Percentiles rank a stretch among this genome's conserved stretches.
phyloP scores from a whole-genome alignment of 1,140 invertebrate genomes.

The Bombus waltoni region DNA sequence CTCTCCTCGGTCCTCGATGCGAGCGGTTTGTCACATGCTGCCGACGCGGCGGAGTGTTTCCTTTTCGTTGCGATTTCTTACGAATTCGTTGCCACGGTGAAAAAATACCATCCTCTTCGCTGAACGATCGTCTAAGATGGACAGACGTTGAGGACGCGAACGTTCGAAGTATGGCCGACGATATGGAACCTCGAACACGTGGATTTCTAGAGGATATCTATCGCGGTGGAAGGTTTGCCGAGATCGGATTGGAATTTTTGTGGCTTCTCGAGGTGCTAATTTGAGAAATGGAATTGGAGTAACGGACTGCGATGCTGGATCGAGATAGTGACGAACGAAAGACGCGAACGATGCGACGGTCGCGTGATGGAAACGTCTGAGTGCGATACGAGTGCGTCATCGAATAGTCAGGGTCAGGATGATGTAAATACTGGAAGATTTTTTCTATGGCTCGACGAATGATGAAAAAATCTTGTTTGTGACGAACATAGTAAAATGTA shows the following conservation, averaged over 20 bases:
- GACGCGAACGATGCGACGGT: constrained; percentile 5
- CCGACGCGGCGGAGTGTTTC: constrained; percentile 56
- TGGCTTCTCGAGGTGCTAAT: not conserved
- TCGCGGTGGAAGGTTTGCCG: not conserved
- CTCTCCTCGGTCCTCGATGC: constrained; percentile 76
- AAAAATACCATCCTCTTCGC: constrained; percentile 16
- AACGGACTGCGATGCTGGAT: no score
- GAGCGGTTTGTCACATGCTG: constrained; percentile 77
- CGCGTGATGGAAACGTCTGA: not conserved
- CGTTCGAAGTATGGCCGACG: not conserved
- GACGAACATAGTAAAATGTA: not conserved
- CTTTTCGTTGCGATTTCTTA: constrained; percentile 39
- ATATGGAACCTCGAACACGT: not conserved
- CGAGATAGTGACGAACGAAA: not conserved
- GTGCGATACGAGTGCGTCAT: not conserved
- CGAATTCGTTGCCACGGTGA: constrained; percentile 7
- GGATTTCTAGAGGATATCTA: not conserved
- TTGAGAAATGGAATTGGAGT: not conserved
- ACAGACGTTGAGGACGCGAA: not conserved
- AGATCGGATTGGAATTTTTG: not conserved
- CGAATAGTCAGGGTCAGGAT: not conserved
- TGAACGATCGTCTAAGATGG: constrained; percentile 19
- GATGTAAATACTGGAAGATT: not conserved
- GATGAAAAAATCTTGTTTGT: not conserved
- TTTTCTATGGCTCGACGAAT: not conserved